These are phyloP conservation scores for Eupeodes luniger DNA, from an alignment of 2,888 invertebrate species.

Conservation along the genomic window DNA sequence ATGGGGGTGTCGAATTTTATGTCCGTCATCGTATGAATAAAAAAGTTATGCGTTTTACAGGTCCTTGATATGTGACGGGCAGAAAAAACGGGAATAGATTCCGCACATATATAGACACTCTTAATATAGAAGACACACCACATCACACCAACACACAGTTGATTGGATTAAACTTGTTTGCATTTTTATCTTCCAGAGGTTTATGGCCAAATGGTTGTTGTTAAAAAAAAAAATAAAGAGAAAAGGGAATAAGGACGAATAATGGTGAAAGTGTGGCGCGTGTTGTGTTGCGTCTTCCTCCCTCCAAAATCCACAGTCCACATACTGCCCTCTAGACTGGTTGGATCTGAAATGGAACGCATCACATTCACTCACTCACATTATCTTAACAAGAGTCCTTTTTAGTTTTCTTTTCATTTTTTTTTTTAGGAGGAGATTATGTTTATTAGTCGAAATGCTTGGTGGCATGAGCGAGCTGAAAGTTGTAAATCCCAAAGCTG, in stretches of 20 bases:
- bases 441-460: constrained; percentile 71
- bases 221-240: constrained; percentile 68
- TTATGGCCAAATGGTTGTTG: constrained; percentile 72
- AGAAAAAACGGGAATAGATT: constrained; percentile 15
- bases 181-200: constrained; percentile 75
- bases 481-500: constrained; percentile 74
- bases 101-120: neutral
- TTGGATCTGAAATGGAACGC: neutral
- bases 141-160: constrained; percentile 53
- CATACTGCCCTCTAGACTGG: neutral
- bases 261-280: constrained; percentile 64
- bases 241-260: constrained; percentile 48
- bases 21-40: constrained; percentile 78
- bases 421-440: constrained; percentile 70
- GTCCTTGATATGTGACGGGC: constrained; percentile 49
- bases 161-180: constrained; percentile 78
- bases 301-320: neutral
- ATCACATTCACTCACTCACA: constrained; percentile 47
- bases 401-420: constrained; percentile 49
- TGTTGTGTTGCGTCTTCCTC: constrained; percentile 30
- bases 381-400: constrained; percentile 69
- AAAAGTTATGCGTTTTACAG: constrained; percentile 76
- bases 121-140: neutral
- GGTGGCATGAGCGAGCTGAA: constrained; percentile 44
- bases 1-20: constrained; percentile 78